phyloP scores from a whole-genome alignment of 1,140 invertebrate genomes.

The Cherax destructor region DNA sequence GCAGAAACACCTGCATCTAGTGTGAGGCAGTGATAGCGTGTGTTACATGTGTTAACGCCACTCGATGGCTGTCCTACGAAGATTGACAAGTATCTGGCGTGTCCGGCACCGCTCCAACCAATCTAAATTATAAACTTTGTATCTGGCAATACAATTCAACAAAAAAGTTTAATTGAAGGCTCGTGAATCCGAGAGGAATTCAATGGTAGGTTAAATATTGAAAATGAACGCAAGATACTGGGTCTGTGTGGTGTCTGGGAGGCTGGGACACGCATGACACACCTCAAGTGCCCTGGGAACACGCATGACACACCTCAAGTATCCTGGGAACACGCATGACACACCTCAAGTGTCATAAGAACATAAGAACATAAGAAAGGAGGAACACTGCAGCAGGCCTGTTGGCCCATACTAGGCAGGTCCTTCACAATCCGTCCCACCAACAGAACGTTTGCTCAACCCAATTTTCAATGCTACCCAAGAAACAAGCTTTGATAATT shows the following conservation, averaged over 20 bases:
- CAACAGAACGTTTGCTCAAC: too few relatives aligned
- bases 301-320: too few relatives aligned
- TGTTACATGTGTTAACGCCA: constrained; percentile 22
- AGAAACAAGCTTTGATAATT: too few relatives aligned
- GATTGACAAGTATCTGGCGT: constrained; percentile 26
- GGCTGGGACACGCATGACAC: not conserved
- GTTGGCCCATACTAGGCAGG: too few relatives aligned
- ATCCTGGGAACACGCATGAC: too few relatives aligned
- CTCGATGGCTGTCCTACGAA: constrained; percentile 3
- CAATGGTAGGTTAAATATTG: not conserved
- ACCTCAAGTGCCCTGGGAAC: not conserved
- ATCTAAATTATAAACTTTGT: constrained; percentile 32
- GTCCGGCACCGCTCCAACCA: constrained; percentile 14
- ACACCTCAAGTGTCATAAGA: too few relatives aligned
- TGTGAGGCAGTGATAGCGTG: constrained; percentile 4
- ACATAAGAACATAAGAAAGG: too few relatives aligned
- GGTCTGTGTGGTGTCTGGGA: not conserved
- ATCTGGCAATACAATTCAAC: constrained; percentile 10
- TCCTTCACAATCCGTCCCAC: too few relatives aligned
- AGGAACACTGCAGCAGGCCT: too few relatives aligned
- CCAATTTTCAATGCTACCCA: too few relatives aligned
- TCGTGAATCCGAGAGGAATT: not conserved
- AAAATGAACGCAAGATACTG: not conserved
- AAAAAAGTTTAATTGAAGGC: constrained; percentile 22
- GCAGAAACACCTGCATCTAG: not conserved